Evolutionary conservation across 1,140 invertebrate species (phyloP).

Genomic region (Heliconius nattereri): DNA sequence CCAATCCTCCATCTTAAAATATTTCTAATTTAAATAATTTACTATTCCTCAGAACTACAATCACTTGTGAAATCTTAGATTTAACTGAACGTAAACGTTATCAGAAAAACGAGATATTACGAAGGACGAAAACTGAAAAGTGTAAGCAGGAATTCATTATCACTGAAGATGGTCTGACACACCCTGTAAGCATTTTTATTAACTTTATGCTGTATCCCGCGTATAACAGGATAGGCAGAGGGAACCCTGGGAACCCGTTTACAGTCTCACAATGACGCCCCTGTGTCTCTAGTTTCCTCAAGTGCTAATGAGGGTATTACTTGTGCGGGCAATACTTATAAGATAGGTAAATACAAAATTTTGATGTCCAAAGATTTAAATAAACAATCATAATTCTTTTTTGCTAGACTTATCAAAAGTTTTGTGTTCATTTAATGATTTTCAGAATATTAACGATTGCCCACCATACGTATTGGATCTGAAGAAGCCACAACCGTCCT

Average conservation of each 20-base stretch:
- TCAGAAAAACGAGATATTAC: constrained; percentile 62
- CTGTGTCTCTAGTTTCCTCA: no score
- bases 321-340: no score
- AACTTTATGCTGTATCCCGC: no score
- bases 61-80: constrained; percentile 63
- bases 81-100: constrained; percentile 62
- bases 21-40: background rate
- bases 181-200: constrained; percentile 55
- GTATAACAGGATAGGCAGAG: no score
- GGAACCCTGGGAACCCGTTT: no score
- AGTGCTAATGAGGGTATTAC: no score
- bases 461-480: constrained; percentile 70
- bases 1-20: background rate
- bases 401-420: no score
- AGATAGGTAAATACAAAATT: no score
- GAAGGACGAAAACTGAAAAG: constrained; percentile 64
- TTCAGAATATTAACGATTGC: constrained; percentile 66
- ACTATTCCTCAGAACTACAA: background rate
- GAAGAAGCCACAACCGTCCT: constrained; percentile 62
- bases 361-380: no score
- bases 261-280: no score
- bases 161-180: constrained; percentile 62
- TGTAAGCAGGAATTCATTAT: constrained; percentile 75
- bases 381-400: no score
- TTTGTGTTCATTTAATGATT: background rate